Conservation (phyloP, 2,113 vertebrate species). For the Kryptolebias marmoratus region DNA sequence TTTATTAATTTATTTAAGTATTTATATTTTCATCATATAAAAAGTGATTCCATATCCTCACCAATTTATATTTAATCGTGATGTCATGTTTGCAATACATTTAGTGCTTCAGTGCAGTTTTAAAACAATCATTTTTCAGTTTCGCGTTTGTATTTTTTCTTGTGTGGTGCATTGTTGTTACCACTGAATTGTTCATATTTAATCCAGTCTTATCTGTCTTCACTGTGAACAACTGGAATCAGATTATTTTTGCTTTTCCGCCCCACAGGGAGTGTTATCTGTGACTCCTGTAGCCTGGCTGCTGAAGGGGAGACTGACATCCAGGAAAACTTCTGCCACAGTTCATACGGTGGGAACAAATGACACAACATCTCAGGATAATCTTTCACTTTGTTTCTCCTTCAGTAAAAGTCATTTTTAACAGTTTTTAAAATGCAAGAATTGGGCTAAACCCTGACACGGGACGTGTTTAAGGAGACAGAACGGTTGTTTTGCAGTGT, state of each 20-base stretch:
- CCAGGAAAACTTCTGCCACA: conserved; percentile 76
- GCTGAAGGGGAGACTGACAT: conserved; percentile 76
- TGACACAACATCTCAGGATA: background rate
- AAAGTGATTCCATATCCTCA: no score
- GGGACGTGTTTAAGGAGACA: background rate
- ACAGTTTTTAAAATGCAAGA: background rate
- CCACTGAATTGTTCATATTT: background rate
- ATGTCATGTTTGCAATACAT: no score
- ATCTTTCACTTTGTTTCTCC: background rate
- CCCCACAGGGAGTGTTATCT: conserved; percentile 67
- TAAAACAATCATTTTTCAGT: no score
- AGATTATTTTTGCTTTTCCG: conserved; percentile 2
- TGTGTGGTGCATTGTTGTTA: background rate
- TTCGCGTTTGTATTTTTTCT: no score
- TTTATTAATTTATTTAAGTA: no score
- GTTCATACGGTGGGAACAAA: conserved; percentile 75
- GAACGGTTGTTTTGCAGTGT: conserved; percentile 30
- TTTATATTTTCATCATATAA: no score
- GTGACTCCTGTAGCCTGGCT: conserved; percentile 76
- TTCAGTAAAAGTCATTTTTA: background rate
- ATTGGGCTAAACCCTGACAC: background rate
- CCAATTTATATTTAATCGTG: no score
- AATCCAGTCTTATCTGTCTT: background rate
- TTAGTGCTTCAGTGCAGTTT: no score
- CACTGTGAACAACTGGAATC: background rate